Conservation (phyloP, 2,113 vertebrate genomes). For the Arenaria interpres region DNA sequence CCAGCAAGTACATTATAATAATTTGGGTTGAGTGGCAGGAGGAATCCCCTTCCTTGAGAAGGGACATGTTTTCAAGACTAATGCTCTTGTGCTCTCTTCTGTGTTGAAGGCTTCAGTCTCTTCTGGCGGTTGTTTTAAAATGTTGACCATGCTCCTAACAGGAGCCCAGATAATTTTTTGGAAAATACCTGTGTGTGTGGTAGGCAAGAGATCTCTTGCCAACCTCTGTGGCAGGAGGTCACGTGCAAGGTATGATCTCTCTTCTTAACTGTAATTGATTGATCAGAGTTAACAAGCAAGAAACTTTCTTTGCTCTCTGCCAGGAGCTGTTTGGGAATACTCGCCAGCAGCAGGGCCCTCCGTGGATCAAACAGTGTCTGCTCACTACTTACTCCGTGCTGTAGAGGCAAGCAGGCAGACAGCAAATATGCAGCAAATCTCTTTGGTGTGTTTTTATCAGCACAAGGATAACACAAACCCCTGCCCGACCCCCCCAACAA, state of each 20-base stretch:
- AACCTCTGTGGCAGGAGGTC: not conserved
- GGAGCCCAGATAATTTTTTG: not conserved
- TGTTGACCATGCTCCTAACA: not conserved
- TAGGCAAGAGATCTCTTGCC: not conserved
- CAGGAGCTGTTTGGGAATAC: not conserved
- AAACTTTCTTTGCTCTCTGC: not conserved
- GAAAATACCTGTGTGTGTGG: not conserved
- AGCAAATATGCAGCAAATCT: not conserved
- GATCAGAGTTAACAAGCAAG: not conserved
- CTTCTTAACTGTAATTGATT: not conserved
- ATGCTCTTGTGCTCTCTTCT: rapidly evolving
- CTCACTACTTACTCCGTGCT: not conserved
- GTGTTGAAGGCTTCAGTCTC: not conserved
- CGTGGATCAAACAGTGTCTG: rapidly evolving
- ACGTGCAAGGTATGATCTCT: not conserved
- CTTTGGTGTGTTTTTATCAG: not conserved
- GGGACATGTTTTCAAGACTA: not conserved
- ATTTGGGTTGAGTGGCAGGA: not conserved
- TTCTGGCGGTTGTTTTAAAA: not conserved
- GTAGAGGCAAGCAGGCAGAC: not conserved
- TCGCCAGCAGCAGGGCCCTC: not conserved
- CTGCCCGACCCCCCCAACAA: too few relatives aligned
- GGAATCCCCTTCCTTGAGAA: not conserved
- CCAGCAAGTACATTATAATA: not conserved
- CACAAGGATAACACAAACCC: not conserved